These are phyloP conservation scores for Oreonectes daqikongensis DNA, from an alignment of 2,797 vertebrate genomes.

Conservation along the genomic window DNA sequence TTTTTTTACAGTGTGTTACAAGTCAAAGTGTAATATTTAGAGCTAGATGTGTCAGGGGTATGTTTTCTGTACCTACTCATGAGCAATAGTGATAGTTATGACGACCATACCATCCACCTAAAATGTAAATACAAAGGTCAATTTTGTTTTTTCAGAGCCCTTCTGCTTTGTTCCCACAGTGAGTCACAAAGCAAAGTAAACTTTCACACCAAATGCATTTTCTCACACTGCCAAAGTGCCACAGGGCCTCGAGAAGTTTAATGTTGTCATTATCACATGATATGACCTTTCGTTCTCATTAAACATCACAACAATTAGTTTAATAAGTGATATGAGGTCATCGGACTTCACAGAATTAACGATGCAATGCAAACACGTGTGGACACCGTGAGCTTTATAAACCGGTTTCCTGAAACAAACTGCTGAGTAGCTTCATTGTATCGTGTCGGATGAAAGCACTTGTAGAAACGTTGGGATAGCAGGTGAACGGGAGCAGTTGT, in stretches of 20 bases:
- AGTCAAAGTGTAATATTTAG: not conserved
- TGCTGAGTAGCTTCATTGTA: not conserved
- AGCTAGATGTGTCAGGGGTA: not conserved
- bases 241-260: not conserved
- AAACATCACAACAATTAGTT: not conserved
- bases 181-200: constrained; percentile 24
- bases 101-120: not conserved
- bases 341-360: not conserved
- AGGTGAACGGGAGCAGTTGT: constrained; percentile 12
- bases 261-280: not conserved
- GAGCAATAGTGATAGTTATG: constrained; percentile 12
- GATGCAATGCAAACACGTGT: not conserved
- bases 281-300: not conserved
- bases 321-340: not conserved
- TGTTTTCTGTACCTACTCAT: not conserved
- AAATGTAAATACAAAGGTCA: constrained; percentile 23
- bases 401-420: not conserved
- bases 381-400: not conserved
- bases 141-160: not conserved
- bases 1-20: too few species aligned
- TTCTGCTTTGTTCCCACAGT: constrained; percentile 18
- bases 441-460: not conserved
- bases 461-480: constrained; percentile 12
- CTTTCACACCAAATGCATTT: constrained; percentile 1
- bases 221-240: constrained; percentile 24